Base-by-base conservation (phyloP, 2,113 vertebrate species). In the Sinocyclocheilus grahami region DNA sequence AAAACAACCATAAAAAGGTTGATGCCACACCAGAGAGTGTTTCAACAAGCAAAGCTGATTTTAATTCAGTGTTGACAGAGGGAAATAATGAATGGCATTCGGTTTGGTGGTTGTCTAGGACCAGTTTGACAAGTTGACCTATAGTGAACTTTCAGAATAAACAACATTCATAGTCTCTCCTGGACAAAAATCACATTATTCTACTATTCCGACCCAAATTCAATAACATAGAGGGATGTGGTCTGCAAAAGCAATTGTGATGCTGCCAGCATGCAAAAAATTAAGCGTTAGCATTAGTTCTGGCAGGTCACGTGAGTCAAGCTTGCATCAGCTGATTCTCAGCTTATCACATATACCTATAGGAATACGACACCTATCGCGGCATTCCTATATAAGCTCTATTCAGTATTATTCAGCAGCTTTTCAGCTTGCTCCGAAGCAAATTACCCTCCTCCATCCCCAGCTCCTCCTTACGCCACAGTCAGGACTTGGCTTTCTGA, bases 121-220 rank as follows among this genome's bases (percentile, higher is more conserved):
- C 51, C 60, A 78, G 48, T 85, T 83, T 60, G 79, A 65, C 77
- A 85, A 79, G 33, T 27, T 82, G 58, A 88, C 62, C 72, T 37
- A 71, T 37, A 71, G 42, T 72, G 63, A 87, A 53, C 81, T 65
- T 9, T 20, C n/a, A 87, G 80, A 85, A 79, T 85, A 85, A 87
- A 89, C 86, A 89, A 37, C 37, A 30, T 60, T 46, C 39, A 51
- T 1, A 58, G 37, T 20, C 83, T 60, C 27, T 48, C 46, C 87
- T 8, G 27, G 51, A 65, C 24, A 78, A 82, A 87, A 7, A 58
- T 55, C 67, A 85, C 72, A 88, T 71, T 80, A 27, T 88, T 74
- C 51, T 46, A 80, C 46, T 24, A 72, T 83, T 83, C 48, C n/a
- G 58, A 11, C 67, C 77, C 62, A 79, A 71, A 78, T 46, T 65